These are phyloP conservation scores for Heliconius cydno DNA, from an alignment of 2,888 invertebrate species.

Conservation along the genomic window DNA sequence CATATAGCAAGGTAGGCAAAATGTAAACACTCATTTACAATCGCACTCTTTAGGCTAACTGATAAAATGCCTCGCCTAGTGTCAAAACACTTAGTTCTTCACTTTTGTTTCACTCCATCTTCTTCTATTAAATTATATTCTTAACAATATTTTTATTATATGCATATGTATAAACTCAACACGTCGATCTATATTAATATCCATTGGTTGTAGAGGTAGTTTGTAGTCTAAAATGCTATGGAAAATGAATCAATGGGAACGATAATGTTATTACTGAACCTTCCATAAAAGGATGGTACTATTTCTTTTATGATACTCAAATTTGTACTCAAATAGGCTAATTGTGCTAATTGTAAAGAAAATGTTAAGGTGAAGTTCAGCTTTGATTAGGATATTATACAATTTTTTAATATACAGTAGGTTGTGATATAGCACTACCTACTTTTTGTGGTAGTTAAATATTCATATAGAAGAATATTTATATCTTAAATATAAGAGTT, in stretches of 20 bases:
- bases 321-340: constrained; percentile 35
- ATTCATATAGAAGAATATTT: background rate
- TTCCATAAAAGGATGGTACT: constrained; percentile 37
- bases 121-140: too few relatives aligned
- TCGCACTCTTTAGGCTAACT: too few relatives aligned
- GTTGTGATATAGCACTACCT: background rate
- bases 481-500: too few relatives aligned
- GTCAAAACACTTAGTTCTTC: too few relatives aligned
- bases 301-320: constrained; percentile 40
- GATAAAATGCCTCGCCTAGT: too few relatives aligned
- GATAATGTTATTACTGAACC: constrained; percentile 40
- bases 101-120: too few relatives aligned
- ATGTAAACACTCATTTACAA: too few relatives aligned
- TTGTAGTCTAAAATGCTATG: background rate
- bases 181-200: background rate
- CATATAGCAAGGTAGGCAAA: background rate
- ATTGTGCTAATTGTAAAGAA: constrained; percentile 22
- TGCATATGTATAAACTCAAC: background rate
- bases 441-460: background rate
- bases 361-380: constrained; percentile 32
- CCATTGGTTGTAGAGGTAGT: background rate
- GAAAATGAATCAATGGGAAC: constrained; percentile 19
- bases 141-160: background rate
- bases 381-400: constrained; percentile 35
- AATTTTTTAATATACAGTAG: background rate